Evolutionary conservation across 2,113 vertebrate species (phyloP).

Genomic region (Enhydra lutris): DNA sequence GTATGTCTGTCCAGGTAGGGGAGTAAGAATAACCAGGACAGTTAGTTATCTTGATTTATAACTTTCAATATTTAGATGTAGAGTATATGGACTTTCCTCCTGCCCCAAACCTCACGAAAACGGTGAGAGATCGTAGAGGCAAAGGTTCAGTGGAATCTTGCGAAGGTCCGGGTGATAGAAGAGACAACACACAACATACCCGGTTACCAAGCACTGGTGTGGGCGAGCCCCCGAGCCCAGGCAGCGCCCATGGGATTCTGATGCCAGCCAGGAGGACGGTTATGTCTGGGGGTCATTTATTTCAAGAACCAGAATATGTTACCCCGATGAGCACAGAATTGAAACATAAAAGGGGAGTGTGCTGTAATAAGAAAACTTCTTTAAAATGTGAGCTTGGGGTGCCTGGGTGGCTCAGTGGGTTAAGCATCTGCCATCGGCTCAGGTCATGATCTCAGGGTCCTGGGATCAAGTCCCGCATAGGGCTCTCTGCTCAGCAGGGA

Average conservation of each 20-base stretch:
- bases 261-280: not conserved
- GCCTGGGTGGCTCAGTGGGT: too few species aligned
- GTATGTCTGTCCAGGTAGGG: not conserved
- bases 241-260: not conserved
- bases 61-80: not conserved
- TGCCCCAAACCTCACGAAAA: not conserved
- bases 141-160: too few species aligned
- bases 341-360: not conserved
- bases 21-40: too few species aligned
- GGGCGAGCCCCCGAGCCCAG: not conserved
- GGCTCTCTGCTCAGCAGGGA: too few species aligned
- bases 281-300: not conserved
- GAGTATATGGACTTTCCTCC: too few species aligned
- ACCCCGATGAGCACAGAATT: not conserved
- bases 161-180: not conserved
- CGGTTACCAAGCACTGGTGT: not conserved
- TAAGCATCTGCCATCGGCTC: too few species aligned
- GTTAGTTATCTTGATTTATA: not conserved
- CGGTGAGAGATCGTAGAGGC: not conserved
- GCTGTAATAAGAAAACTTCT: not conserved
- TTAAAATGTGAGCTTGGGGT: not conserved
- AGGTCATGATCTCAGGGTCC: too few species aligned
- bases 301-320: not conserved
- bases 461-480: too few species aligned
- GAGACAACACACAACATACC: too few species aligned